Conservation (phyloP, 2,113 vertebrate genomes). For the Mionectes macconnelli region DNA sequence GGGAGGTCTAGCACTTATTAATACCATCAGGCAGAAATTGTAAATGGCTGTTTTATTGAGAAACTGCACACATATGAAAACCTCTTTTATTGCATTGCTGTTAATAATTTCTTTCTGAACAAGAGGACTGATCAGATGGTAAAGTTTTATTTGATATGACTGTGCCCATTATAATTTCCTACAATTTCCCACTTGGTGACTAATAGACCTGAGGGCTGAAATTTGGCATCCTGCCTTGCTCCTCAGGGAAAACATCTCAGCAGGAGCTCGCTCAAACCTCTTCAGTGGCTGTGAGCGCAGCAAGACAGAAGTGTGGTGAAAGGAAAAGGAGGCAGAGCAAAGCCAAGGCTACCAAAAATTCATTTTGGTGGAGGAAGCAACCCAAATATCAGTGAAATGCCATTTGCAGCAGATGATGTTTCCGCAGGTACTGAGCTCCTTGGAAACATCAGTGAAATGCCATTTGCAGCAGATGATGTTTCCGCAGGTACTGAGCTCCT, state of each 20-base stretch:
- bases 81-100: background rate
- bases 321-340: background rate
- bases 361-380: background rate
- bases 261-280: background rate
- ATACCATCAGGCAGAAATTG: background rate
- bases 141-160: background rate
- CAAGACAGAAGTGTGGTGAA: background rate
- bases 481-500: background rate
- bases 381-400: background rate
- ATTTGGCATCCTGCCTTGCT: background rate
- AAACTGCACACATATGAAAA: background rate
- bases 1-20: background rate
- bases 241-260: background rate
- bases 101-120: background rate
- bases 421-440: background rate
- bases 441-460: background rate
- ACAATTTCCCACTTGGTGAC: background rate
- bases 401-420: background rate
- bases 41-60: conserved; percentile 4
- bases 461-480: background rate
- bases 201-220: background rate
- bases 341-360: background rate
- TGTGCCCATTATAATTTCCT: background rate
- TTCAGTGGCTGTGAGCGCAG: background rate
- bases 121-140: background rate